Evolutionary conservation across 1,140 invertebrate genomes (phyloP).

Genomic region (Eubasilissa regina): DNA sequence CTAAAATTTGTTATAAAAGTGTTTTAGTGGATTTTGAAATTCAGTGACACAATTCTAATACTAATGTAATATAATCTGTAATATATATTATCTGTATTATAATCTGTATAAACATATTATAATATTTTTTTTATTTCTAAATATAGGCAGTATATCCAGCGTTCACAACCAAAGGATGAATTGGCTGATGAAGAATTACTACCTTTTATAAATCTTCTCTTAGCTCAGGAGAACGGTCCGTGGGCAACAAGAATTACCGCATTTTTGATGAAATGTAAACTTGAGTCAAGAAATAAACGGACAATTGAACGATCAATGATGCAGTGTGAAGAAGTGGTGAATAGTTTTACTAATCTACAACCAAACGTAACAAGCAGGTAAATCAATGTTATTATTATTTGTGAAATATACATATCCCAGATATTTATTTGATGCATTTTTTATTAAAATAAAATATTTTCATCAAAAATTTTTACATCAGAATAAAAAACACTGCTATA

Average conservation of each 20-base stretch:
- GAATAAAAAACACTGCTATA: too few relatives aligned
- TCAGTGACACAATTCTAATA: too few relatives aligned
- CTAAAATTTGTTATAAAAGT: too few relatives aligned
- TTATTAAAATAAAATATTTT: too few relatives aligned
- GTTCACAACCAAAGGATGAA: slow-evolving; percentile 84
- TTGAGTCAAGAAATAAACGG: slow-evolving; percentile 84
- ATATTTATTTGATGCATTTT: too few relatives aligned
- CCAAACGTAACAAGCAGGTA: slow-evolving; percentile 50
- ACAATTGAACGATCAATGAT: slow-evolving; percentile 89
- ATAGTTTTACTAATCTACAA: slow-evolving; percentile 60
- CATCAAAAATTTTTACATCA: too few relatives aligned
- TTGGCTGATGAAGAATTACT: slow-evolving; percentile 85
- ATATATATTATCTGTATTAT: too few relatives aligned
- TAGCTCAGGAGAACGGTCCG: slow-evolving; percentile 78
- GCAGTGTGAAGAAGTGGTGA: slow-evolving; percentile 87
- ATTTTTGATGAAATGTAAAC: slow-evolving; percentile 80
- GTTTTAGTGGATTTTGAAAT: too few relatives aligned
- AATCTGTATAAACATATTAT: too few relatives aligned
- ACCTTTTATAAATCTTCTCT: slow-evolving; percentile 82
- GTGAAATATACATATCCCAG: too few relatives aligned
- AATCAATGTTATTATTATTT: not conserved
- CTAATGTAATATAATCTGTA: too few relatives aligned
- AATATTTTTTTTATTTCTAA: not conserved
- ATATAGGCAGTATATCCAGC: slow-evolving; percentile 76
- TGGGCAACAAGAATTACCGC: slow-evolving; percentile 82